Percentiles rank a stretch among this genome's conserved stretches.
Conservation (phyloP, 2,113 vertebrate genomes). For the Poecile atricapillus region DNA sequence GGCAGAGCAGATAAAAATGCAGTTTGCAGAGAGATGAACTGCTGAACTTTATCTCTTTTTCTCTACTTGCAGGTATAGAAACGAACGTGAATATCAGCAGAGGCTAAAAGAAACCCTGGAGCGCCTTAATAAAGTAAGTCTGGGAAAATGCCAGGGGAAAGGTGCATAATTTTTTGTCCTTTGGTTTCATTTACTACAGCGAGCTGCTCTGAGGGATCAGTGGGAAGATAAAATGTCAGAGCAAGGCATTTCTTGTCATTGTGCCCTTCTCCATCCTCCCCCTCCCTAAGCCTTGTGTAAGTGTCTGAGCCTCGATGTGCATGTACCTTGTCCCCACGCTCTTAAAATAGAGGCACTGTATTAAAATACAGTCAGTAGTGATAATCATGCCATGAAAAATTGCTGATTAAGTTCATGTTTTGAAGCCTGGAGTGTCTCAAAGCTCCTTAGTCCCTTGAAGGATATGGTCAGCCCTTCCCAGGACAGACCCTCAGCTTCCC, state of each 20-base stretch:
- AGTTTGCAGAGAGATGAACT: background rate
- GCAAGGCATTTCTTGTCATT: background rate
- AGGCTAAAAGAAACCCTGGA: slow-evolving; percentile 83
- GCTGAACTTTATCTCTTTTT: background rate
- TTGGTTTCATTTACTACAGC: background rate
- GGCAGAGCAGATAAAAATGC: background rate
- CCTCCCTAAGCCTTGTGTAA: background rate
- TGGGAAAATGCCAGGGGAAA: background rate
- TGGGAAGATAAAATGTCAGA: background rate
- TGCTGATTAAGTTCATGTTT: background rate
- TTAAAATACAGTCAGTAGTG: background rate
- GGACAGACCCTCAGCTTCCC: background rate
- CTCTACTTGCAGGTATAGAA: slow-evolving; percentile 81
- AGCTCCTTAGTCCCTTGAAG: background rate
- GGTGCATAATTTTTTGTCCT: background rate
- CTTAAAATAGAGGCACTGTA: background rate
- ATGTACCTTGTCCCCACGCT: fast-evolving
- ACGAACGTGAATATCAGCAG: slow-evolving; percentile 91
- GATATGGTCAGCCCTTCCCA: background rate
- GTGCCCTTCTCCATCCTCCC: background rate
- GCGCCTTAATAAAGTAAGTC: slow-evolving; percentile 88
- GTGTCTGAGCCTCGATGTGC: fast-evolving
- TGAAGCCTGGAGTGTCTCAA: background rate
- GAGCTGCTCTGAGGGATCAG: background rate
- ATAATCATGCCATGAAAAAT: background rate